Evolutionary conservation across 1,140 invertebrate genomes (phyloP).

Genomic region (Drosophila pseudoobscura): DNA sequence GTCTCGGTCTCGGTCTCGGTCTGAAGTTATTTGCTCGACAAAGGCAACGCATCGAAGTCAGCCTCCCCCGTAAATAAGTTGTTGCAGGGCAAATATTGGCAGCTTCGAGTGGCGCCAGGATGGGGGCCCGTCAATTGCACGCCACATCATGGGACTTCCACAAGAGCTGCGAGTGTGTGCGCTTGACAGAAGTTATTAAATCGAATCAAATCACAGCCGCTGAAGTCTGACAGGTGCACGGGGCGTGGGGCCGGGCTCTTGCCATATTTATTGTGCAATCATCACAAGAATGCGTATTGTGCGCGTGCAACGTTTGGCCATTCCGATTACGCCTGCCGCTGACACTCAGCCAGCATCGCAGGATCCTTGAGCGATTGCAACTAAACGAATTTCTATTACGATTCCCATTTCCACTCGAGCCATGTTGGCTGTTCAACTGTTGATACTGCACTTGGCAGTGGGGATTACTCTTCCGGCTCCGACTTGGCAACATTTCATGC

Average conservation of each 20-base stretch:
- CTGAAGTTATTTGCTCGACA: too few relatives aligned
- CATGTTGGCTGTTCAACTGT: conserved; percentile 48
- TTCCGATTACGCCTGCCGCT: conserved; percentile 10
- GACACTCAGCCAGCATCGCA: conserved; percentile 17
- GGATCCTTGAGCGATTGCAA: conserved; percentile 12
- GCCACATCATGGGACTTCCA: conserved; percentile 5
- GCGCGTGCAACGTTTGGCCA: conserved; percentile 2
- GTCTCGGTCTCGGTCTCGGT: too few relatives aligned
- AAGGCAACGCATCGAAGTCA: too few relatives aligned
- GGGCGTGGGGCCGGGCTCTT: background rate
- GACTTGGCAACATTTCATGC: too few relatives aligned
- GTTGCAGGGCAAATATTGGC: conserved; percentile 2
- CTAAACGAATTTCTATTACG: conserved; percentile 54
- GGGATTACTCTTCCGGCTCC: too few relatives aligned
- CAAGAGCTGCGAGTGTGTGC: conserved; percentile 14
- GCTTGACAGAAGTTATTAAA: conserved; percentile 66
- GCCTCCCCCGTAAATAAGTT: conserved; percentile 1
- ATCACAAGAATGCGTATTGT: conserved; percentile 57
- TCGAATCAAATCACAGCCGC: conserved; percentile 58
- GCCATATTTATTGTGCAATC: conserved; percentile 64
- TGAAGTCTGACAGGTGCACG: conserved; percentile 37
- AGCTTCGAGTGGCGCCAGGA: background rate
- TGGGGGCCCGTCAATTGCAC: background rate
- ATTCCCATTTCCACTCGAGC: conserved; percentile 31
- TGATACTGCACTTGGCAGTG: conserved; percentile 51